phyloP scores from a whole-genome alignment of 1,140 invertebrate genomes.

The Eueides isabella region DNA sequence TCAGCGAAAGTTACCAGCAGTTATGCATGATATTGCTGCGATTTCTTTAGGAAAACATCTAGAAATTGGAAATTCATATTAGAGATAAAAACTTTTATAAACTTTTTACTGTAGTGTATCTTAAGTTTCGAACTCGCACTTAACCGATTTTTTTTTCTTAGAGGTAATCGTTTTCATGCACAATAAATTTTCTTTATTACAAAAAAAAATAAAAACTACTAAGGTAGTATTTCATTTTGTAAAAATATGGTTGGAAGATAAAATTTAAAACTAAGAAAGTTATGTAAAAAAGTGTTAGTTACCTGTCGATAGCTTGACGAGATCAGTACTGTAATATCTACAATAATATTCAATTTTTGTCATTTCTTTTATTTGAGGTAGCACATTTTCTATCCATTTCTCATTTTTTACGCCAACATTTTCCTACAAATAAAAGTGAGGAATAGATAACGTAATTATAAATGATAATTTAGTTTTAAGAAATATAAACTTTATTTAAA shows the following conservation, averaged over 20 bases:
- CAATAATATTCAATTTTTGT: slow-evolving; percentile 75
- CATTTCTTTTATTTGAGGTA: slow-evolving; percentile 72
- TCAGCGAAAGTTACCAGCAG: too few relatives aligned
- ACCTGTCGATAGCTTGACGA: slow-evolving; percentile 71
- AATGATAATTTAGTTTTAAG: not conserved
- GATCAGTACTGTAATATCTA: slow-evolving; percentile 65
- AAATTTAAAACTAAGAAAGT: not conserved
- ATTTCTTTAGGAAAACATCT: too few relatives aligned
- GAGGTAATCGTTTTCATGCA: too few relatives aligned
- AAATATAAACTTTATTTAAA: too few relatives aligned
- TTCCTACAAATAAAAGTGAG: slow-evolving; percentile 45
- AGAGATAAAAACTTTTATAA: too few relatives aligned
- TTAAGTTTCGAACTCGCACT: too few relatives aligned
- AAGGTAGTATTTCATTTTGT: too few relatives aligned
- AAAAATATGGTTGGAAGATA: too few relatives aligned
- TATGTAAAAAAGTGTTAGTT: not conserved
- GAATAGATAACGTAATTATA: not conserved
- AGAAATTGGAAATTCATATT: too few relatives aligned
- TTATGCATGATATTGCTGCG: too few relatives aligned
- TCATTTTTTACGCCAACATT: slow-evolving; percentile 68
- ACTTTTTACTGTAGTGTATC: too few relatives aligned
- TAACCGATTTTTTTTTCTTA: too few relatives aligned
- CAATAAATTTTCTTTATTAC: not conserved
- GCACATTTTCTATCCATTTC: slow-evolving; percentile 69
- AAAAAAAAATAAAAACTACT: not conserved